phyloP scores from a whole-genome alignment of 2,113 vertebrate genomes.

The Sminthopsis crassicaudata region DNA sequence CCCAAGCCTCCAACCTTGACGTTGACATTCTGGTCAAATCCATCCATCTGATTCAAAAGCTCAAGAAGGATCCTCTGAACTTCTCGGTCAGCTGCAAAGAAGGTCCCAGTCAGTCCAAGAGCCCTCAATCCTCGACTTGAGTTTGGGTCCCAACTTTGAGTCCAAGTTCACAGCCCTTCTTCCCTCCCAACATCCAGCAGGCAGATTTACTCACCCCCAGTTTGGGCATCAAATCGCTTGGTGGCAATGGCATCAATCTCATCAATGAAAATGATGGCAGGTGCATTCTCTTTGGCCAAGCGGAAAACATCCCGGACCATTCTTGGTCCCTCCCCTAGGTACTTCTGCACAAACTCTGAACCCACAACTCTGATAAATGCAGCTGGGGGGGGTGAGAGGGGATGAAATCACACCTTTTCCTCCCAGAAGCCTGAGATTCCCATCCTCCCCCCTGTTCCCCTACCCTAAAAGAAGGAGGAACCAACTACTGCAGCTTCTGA shows the following conservation, averaged over 20 bases:
- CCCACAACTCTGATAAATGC: slow-evolving; percentile 97
- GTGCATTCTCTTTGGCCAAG: slow-evolving; percentile 97
- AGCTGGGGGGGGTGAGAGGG: slow-evolving; percentile 82
- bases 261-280: slow-evolving; percentile 97
- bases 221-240: slow-evolving; percentile 97
- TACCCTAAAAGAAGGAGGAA: not conserved
- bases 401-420: not conserved
- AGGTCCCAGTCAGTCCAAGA: not conserved
- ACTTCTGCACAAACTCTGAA: slow-evolving; percentile 98
- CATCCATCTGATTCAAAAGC: slow-evolving; percentile 97
- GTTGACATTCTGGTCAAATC: slow-evolving; percentile 96
- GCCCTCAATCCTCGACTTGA: accelerated
- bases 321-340: slow-evolving; percentile 94
- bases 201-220: slow-evolving; percentile 88
- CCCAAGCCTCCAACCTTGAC: slow-evolving; percentile 88
- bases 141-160: not conserved
- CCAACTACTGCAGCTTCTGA: not conserved
- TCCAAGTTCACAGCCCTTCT: not conserved
- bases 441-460: not conserved
- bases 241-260: slow-evolving; percentile 98
- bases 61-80: slow-evolving; percentile 95
- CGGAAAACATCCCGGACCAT: slow-evolving; percentile 98
- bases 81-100: slow-evolving; percentile 91
- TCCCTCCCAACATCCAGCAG: not conserved
- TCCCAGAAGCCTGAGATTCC: not conserved